Base-by-base conservation (phyloP, 2,888 invertebrate species). In the Drosophila conformis region DNA sequence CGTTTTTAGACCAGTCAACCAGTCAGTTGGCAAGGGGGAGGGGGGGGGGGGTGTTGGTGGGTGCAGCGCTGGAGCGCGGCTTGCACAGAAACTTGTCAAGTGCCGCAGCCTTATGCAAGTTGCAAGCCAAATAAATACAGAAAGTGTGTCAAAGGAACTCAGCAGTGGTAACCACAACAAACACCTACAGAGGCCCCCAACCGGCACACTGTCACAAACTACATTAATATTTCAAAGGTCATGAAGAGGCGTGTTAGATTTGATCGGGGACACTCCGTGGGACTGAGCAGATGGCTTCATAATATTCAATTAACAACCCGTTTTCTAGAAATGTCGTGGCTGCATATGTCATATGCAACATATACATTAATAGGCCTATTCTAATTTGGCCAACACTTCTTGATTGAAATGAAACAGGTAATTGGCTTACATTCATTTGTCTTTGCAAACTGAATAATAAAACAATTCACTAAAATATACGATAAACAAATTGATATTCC, bases 61-160 rank as follows among this genome's bases (percentile, higher is more conserved):
- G 38, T 4, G n/a, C 4, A n/a, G 4, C 1, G 8, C 8, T 4
- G 0, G 1, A 5, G 21, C 10, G n/a, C 10, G 13, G 13, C 13
- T 7, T 7, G 27, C n/a, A 35, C 35, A 36, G 33, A 40, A 64
- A 69, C 54, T 62, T 76, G 13, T 46, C 33, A 59, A 59, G 59
- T 29, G 58, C 52, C 56, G 54, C n/a, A 33, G 38, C 13, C 59
- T 73, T 69, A 62, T 69, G 73, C 65, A 73, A 73, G 53, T 65
- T 73, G 68, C 63, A 63, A 42, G 56, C 11, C 51, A 46, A 4
- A 62, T n/a, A 29, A 35, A 46, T 33, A 33, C 18, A 7, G 13
- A 69, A 69, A 64, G 71, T 78, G 68, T 78, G 78, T 75, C 78
- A 78, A 78, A 75, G 31, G 64, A 61, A 52, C 56, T 59, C 13